Conservation (phyloP, 2,888 invertebrate genomes). For the Hyppa rectilinea region DNA sequence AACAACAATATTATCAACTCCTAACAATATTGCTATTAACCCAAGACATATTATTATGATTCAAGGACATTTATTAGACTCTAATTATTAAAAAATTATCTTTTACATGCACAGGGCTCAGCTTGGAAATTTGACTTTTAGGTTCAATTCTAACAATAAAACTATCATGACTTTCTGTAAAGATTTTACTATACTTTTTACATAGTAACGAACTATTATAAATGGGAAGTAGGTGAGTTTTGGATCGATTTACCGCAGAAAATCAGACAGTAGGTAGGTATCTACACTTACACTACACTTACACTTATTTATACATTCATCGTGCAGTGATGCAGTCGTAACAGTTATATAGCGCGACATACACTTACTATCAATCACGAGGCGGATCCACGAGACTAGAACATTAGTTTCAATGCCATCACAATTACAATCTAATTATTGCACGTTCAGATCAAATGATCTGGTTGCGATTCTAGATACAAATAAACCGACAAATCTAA, state of each 20-base stretch:
- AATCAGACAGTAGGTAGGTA: neutral
- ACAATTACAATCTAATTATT: slow-evolving; percentile 20
- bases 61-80: neutral
- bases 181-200: neutral
- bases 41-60: neutral
- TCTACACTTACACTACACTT: neutral
- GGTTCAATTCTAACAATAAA: neutral
- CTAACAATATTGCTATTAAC: neutral
- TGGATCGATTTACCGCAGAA: neutral
- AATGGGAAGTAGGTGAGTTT: neutral
- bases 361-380: slow-evolving; percentile 33
- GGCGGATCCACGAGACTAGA: slow-evolving; percentile 23
- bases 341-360: neutral
- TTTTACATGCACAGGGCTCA: neutral
- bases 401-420: slow-evolving; percentile 46
- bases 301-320: neutral
- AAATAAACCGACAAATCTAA: neutral
- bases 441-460: slow-evolving; percentile 10
- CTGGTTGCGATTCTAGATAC: neutral
- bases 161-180: neutral
- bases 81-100: neutral
- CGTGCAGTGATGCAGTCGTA: slow-evolving; percentile 2
- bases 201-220: neutral
- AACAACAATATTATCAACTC: neutral
- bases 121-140: neutral